These are phyloP conservation scores for Ceratosolen fusciceps DNA, from an alignment of 1,140 invertebrate species.

Conservation along the genomic window DNA sequence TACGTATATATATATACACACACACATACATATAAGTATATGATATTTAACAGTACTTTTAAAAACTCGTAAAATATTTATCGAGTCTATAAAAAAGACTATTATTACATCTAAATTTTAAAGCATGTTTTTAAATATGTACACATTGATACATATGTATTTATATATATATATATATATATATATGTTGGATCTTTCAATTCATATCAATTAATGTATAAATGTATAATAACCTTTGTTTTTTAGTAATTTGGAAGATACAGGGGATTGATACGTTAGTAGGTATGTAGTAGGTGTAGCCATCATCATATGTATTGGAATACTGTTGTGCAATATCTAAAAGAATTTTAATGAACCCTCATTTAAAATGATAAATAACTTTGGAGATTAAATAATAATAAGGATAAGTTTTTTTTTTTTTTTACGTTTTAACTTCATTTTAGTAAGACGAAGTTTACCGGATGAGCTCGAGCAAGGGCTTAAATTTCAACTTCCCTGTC, in stretches of 20 bases:
- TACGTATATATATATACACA: background rate
- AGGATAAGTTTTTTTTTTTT: too few relatives aligned
- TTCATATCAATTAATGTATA: constrained; percentile 1
- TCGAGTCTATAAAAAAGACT: constrained; percentile 18
- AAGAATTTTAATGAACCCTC: background rate
- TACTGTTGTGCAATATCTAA: too few relatives aligned
- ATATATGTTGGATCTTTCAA: constrained; percentile 2
- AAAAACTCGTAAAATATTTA: constrained; percentile 37
- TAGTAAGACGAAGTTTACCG: too few relatives aligned
- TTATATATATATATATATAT: constrained; percentile 22
- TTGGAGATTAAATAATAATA: too few relatives aligned
- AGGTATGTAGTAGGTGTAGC: too few relatives aligned
- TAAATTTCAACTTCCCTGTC: too few relatives aligned
- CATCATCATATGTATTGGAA: too few relatives aligned
- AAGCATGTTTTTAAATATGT: constrained; percentile 38
- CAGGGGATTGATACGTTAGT: background rate
- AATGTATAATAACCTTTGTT: too few relatives aligned
- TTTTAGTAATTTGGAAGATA: constrained; percentile 10
- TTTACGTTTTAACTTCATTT: too few relatives aligned
- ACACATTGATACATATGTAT: constrained; percentile 32
- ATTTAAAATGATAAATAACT: background rate
- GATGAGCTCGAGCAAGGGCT: too few relatives aligned
- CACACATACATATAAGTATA: constrained; percentile 13
- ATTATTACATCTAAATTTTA: constrained; percentile 28
- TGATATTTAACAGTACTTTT: constrained; percentile 37